Evolutionary conservation across 1,140 invertebrate species (phyloP), one percentile per base, ranked within the genome.

Genomic region (Ectropis grisescens): DNA sequence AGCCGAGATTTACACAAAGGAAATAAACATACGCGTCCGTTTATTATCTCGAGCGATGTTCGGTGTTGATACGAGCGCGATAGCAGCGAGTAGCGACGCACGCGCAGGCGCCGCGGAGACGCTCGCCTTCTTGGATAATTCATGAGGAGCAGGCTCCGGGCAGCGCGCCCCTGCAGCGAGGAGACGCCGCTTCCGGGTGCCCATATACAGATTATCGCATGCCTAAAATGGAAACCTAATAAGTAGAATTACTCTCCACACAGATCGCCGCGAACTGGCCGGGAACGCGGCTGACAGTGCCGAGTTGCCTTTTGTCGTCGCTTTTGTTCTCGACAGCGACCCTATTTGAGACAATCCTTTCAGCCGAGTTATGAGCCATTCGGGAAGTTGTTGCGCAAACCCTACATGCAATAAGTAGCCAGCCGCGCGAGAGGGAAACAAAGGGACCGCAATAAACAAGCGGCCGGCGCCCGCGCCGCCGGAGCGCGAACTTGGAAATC

Each of bases 81-180:
- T 37, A 42, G 32, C 33, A 45, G 41, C 45, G 30, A 15, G 12
- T 23, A 26, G 11, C 45, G n/a, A n/a, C n/a, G n/a, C n/a, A n/a
- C n/a, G n/a, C 58, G 57, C 59, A 45, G 69, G 61, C 70, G 69
- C 70, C 70, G 57, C 47, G 23, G 34, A 50, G 65, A 35, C 65
- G 62, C 47, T 53, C 34, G 33, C 50, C 47, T 47, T n/a, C n/a
- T 71, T 75, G 70, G 70, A 62, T 75, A 69, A 75, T 75, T 75
- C 67, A 75, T 75, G 59, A 70, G 59, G 54, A 39, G 57, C 33
- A 30, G 15, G 11, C 29, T 33, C n/a, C n/a, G n/a, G n/a, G n/a
- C n/a, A n/a, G n/a, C n/a, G n/a, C n/a, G 23, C 29, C 45, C 12
- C 36, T 27, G 38, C 37, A 31, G 37, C 34, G 26, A 23, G 26